Percentiles rank a stretch among this genome's conserved stretches.
Evolutionary conservation across 1,140 invertebrate species (phyloP).

Genomic region (Brachionus rubens): DNA sequence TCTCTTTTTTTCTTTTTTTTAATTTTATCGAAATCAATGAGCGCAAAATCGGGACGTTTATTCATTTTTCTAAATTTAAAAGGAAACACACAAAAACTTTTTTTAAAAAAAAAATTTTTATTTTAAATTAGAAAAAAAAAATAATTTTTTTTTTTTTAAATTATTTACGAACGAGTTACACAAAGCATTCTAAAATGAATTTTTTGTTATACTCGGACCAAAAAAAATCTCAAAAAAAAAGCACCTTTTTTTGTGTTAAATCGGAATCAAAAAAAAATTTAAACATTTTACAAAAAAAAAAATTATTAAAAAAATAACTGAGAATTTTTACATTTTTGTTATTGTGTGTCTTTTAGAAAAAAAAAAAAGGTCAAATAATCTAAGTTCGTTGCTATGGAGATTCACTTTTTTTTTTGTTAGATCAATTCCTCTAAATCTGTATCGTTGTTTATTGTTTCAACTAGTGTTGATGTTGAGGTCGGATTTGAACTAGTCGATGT

Average conservation of each 20-base stretch:
- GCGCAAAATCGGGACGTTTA: constrained; percentile 42
- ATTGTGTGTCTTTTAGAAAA: background rate
- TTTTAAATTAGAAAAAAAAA: background rate
- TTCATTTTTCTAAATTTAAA: constrained; percentile 10
- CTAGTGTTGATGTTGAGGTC: background rate
- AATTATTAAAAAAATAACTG: background rate
- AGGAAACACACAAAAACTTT: constrained; percentile 5
- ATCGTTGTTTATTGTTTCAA: constrained; percentile 17
- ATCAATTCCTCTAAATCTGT: constrained; percentile 28
- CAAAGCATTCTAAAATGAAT: constrained; percentile 1
- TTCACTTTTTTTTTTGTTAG: no score
- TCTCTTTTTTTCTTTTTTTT: constrained; percentile 55
- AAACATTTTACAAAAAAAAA: constrained; percentile 43
- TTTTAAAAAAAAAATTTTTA: constrained; percentile 14
- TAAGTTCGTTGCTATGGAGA: constrained; percentile 38
- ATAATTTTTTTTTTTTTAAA: constrained; percentile 36
- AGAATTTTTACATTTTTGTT: background rate
- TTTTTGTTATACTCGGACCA: no score
- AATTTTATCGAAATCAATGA: constrained; percentile 36
- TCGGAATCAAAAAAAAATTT: constrained; percentile 10
- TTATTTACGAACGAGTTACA: background rate
- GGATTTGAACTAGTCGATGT: background rate
- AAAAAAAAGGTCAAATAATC: constrained; percentile 9
- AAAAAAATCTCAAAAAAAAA: constrained; percentile 29
- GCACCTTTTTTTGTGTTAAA: constrained; percentile 33